These are phyloP conservation scores for Sisyra nigra DNA, from an alignment of 2,888 invertebrate species.

Conservation along the genomic window DNA sequence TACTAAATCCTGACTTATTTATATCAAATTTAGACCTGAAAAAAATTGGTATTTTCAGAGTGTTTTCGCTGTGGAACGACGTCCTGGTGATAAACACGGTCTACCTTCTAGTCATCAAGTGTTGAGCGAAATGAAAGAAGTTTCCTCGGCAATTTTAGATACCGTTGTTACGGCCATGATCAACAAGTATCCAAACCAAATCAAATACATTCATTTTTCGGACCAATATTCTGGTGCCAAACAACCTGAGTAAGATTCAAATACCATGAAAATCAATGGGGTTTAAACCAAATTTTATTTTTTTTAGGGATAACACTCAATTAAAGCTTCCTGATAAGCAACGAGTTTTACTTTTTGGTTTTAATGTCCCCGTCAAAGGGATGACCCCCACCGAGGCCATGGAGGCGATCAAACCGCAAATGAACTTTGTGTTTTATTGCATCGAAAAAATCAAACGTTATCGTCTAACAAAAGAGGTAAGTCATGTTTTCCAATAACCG, in stretches of 20 bases:
- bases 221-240: conserved; percentile 90
- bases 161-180: conserved; percentile 59
- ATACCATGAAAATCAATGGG: too few species aligned
- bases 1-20: too few species aligned
- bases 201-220: conserved; percentile 95
- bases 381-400: conserved; percentile 51
- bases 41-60: conserved; percentile 30
- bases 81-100: conserved; percentile 65
- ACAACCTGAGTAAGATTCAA: conserved; percentile 62
- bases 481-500: conserved; percentile 8
- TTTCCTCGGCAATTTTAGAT: conserved; percentile 69
- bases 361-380: conserved; percentile 54
- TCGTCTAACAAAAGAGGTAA: conserved; percentile 79
- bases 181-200: conserved; percentile 60
- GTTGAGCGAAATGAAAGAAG: conserved; percentile 84
- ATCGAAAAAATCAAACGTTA: conserved; percentile 83
- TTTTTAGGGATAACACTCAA: conserved; percentile 38
- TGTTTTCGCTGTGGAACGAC: conserved; percentile 70
- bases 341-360: conserved; percentile 64
- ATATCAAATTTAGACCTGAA: too few species aligned
- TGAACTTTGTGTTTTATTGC: conserved; percentile 80
- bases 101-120: conserved; percentile 57
- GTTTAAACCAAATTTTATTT: neutral
- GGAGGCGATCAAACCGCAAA: conserved; percentile 60
- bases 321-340: conserved; percentile 65